Conservation (phyloP, 2,797 vertebrate species). For the Tinamus major region DNA sequence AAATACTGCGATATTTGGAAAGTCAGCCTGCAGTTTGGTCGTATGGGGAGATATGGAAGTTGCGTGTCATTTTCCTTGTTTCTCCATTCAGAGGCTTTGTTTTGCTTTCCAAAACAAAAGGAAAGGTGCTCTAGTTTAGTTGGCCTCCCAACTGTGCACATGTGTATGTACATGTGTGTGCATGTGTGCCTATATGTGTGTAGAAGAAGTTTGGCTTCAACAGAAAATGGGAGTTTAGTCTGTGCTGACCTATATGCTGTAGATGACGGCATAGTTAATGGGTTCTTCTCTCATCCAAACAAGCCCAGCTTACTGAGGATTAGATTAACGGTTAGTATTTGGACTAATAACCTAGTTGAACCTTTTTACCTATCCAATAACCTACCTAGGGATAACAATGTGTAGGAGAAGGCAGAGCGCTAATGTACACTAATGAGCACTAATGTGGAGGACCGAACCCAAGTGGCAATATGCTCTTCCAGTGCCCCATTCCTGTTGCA, state of each 20-base stretch:
- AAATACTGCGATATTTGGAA: slow-evolving; percentile 19
- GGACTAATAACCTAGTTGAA: background rate
- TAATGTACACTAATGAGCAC: background rate
- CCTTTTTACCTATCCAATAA: background rate
- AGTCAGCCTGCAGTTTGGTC: background rate
- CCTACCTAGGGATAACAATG: background rate
- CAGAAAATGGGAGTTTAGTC: background rate
- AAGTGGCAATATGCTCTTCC: background rate
- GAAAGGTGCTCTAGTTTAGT: background rate
- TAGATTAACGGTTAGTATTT: background rate
- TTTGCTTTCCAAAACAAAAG: background rate
- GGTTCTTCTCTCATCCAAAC: background rate
- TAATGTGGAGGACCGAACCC: background rate
- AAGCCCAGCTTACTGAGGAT: background rate
- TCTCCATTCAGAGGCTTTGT: background rate
- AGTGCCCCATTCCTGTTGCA: background rate
- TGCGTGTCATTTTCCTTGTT: slow-evolving; percentile 3
- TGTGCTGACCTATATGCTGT: background rate
- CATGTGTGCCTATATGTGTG: background rate
- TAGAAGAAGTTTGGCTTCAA: background rate
- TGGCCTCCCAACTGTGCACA: background rate
- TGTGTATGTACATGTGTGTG: fast-evolving
- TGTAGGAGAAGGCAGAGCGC: background rate
- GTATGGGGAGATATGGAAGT: background rate
- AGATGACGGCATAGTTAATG: background rate